Conservation (phyloP, 1,140 invertebrate species). For the Mamestra configurata region DNA sequence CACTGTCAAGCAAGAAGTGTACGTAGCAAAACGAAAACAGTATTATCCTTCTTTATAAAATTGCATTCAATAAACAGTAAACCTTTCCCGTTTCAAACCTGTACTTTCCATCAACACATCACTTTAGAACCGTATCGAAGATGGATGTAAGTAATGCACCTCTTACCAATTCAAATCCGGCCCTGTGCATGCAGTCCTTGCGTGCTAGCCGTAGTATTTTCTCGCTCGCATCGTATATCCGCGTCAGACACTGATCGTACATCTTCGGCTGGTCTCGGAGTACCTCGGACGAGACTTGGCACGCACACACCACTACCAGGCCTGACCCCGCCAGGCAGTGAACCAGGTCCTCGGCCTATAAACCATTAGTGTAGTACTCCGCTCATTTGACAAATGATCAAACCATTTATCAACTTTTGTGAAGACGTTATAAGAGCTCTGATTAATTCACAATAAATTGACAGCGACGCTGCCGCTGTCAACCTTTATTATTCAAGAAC, state of each 20-base stretch:
- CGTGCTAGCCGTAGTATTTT: constrained; percentile 73
- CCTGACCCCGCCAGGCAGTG: constrained; percentile 4
- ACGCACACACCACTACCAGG: constrained; percentile 33
- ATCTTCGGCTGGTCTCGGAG: constrained; percentile 40
- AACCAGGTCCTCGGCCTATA: constrained; percentile 64
- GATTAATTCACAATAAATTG: constrained; percentile 40
- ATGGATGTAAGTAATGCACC: constrained; percentile 42
- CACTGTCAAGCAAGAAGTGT: neutral
- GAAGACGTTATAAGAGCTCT: constrained; percentile 22
- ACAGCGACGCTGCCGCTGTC: constrained; percentile 38
- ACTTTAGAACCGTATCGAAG: constrained; percentile 11
- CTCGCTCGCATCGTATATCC: constrained; percentile 58
- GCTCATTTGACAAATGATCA: constrained; percentile 57
- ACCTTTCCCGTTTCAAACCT: neutral
- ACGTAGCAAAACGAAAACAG: neutral
- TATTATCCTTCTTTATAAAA: neutral
- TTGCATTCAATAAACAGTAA: constrained; percentile 1
- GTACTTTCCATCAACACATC: constrained; percentile 28
- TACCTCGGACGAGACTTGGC: constrained; percentile 44
- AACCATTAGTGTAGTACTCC: constrained; percentile 42
- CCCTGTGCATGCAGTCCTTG: constrained; percentile 61
- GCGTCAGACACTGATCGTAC: constrained; percentile 39
- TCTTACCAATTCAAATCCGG: constrained; percentile 50
- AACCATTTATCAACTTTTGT: constrained; percentile 43
- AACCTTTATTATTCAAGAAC: constrained; percentile 36